Percentiles rank a stretch among this genome's conserved stretches.
phyloP scores from a whole-genome alignment of 1,140 invertebrate genomes.

The Acromyrmex charruanus region DNA sequence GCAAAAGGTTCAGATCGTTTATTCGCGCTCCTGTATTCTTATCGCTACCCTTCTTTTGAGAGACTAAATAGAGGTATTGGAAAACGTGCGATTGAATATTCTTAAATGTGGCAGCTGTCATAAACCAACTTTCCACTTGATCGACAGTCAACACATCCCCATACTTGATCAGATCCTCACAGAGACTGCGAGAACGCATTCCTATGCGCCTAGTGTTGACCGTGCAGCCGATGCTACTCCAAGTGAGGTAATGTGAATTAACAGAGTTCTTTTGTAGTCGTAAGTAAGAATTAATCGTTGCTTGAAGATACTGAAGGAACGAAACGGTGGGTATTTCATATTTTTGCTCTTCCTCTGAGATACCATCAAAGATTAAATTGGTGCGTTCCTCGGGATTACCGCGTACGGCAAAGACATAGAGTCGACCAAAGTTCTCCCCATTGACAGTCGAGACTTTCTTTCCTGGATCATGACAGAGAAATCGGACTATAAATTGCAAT shows the following conservation, averaged over 20 bases:
- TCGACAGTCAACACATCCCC: constrained; percentile 79
- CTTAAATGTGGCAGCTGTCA: constrained; percentile 79
- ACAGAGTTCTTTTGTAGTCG: constrained; percentile 83
- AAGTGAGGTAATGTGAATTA: constrained; percentile 80
- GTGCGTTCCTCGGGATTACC: constrained; percentile 83
- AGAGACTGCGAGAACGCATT: constrained; percentile 82
- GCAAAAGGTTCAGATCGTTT: constrained; percentile 87
- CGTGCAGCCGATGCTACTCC: constrained; percentile 85
- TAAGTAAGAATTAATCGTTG: constrained; percentile 85
- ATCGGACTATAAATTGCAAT: constrained; percentile 83
- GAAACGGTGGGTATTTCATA: constrained; percentile 78
- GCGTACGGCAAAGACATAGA: constrained; percentile 84
- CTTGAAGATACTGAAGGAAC: constrained; percentile 84
- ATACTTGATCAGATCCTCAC: constrained; percentile 80
- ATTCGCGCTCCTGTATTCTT: constrained; percentile 81
- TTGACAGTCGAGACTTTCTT: constrained; percentile 84
- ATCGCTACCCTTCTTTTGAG: constrained; percentile 84
- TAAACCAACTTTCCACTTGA: constrained; percentile 83
- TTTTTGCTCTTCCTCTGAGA: constrained; percentile 83
- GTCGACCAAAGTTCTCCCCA: constrained; percentile 83
- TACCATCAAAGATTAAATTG: constrained; percentile 81
- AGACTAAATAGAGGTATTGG: constrained; percentile 84
- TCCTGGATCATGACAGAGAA: constrained; percentile 84
- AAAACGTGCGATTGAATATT: constrained; percentile 85
- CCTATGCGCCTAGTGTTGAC: constrained; percentile 83